Conservation (phyloP, 2,888 invertebrate species). For the Acrobasis repandana region DNA sequence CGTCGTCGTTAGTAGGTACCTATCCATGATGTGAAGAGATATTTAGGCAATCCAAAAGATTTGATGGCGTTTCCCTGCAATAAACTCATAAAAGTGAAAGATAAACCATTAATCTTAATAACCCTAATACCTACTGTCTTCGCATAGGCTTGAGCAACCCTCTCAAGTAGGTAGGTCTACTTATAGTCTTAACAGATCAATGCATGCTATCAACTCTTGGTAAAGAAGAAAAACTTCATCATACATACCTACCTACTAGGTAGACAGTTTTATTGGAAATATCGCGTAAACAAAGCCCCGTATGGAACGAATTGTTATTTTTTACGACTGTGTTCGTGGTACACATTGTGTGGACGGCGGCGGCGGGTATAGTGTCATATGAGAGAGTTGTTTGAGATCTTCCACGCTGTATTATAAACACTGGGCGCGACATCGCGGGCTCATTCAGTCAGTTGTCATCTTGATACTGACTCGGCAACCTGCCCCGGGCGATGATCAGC, state of each 20-base stretch:
- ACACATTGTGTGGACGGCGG: constrained; percentile 45
- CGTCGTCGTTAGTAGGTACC: no score
- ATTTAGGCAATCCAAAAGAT: no score
- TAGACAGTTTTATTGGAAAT: constrained; percentile 16
- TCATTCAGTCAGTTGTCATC: constrained; percentile 56
- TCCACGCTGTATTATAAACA: constrained; percentile 55
- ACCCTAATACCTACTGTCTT: no score
- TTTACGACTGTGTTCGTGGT: constrained; percentile 22
- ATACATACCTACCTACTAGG: neutral
- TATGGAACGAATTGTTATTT: constrained; percentile 16
- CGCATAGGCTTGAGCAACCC: no score
- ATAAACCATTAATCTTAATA: no score
- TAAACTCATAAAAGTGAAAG: no score
- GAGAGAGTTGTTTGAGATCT: constrained; percentile 58
- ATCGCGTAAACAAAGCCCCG: constrained; percentile 8
- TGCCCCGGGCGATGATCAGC: constrained; percentile 59
- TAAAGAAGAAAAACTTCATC: no score
- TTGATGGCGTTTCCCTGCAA: no score
- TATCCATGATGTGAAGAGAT: no score
- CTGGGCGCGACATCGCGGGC: constrained; percentile 41
- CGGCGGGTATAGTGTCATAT: constrained; percentile 56
- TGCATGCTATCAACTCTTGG: no score
- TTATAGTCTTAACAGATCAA: no score
- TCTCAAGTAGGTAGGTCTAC: no score
- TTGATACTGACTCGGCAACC: constrained; percentile 43